A percentile compares a stretch with the other conserved stretches of the same genome.
phyloP scores from a whole-genome alignment of 2,888 invertebrate genomes.

The Panzeria rudis region DNA sequence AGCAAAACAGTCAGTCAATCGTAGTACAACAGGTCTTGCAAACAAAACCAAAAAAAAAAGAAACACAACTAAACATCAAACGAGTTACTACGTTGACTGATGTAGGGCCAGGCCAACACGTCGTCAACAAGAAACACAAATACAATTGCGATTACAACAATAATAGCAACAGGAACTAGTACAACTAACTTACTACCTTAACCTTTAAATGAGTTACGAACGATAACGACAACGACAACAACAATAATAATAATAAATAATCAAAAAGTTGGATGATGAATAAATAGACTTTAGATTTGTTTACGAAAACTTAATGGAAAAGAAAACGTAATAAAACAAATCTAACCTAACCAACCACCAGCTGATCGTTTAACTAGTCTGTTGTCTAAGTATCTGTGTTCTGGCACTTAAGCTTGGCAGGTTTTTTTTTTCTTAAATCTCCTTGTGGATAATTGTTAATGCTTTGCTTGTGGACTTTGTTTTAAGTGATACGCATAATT shows the following conservation, averaged over 20 bases:
- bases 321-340: constrained; percentile 26
- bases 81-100: constrained; percentile 71
- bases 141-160: constrained; percentile 21
- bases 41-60: constrained; percentile 39
- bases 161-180: constrained; percentile 33
- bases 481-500: too few relatives aligned
- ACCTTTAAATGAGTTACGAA: constrained; percentile 53
- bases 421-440: constrained; percentile 3
- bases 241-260: constrained; percentile 27
- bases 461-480: background rate
- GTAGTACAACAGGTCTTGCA: constrained; percentile 65
- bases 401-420: background rate
- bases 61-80: constrained; percentile 54
- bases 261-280: constrained; percentile 47
- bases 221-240: constrained; percentile 19
- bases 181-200: constrained; percentile 49
- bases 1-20: constrained; percentile 32
- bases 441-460: constrained; percentile 14
- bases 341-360: constrained; percentile 56
- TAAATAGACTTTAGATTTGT: constrained; percentile 50
- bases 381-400: background rate
- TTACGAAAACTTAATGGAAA: constrained; percentile 16
- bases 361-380: constrained; percentile 48
- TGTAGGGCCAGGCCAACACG: constrained; percentile 73
- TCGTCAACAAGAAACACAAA: constrained; percentile 11